phyloP scores from a whole-genome alignment of 30 jellyfish, hydroid and myxozoan genomes.

The Aurelia aurita region DNA sequence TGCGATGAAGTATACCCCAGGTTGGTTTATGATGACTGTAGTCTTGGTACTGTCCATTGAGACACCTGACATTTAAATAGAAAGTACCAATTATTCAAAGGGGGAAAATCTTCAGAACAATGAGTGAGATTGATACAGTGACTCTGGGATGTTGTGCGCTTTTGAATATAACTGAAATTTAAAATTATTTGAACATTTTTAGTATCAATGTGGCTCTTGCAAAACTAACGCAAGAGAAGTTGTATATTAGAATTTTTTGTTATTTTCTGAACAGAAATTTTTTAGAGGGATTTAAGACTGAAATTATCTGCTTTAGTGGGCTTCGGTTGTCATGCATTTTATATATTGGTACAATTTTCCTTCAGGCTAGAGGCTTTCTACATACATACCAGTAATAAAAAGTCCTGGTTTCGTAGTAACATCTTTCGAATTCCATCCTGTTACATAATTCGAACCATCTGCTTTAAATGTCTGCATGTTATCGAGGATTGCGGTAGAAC shows the following conservation, averaged over 20 bases:
- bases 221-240: not conserved
- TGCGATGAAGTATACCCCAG: slow-evolving; percentile 55
- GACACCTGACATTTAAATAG: slow-evolving; percentile 18
- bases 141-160: too few relatives aligned
- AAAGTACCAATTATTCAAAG: not conserved
- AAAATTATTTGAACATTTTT: not conserved
- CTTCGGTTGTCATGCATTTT: too few relatives aligned
- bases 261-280: too few relatives aligned
- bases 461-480: not conserved
- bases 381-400: slow-evolving; percentile 39
- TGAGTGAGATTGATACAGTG: not conserved
- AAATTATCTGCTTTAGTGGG: too few relatives aligned
- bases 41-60: slow-evolving; percentile 5
- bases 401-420: slow-evolving; percentile 48
- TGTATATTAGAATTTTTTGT: too few relatives aligned
- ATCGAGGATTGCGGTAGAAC: slow-evolving; percentile 32
- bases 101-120: not conserved
- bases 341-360: not conserved
- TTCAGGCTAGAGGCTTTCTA: not conserved
- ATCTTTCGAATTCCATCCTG: slow-evolving; percentile 32
- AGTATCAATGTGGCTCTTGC: not conserved
- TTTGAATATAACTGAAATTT: too few relatives aligned
- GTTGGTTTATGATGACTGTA: not conserved
- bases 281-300: too few relatives aligned
- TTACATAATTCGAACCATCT: slow-evolving; percentile 26